Percentiles rank a stretch among this genome's conserved stretches.
Conservation (phyloP, 2,888 invertebrate species). For the Sclerodermus sp. region DNA sequence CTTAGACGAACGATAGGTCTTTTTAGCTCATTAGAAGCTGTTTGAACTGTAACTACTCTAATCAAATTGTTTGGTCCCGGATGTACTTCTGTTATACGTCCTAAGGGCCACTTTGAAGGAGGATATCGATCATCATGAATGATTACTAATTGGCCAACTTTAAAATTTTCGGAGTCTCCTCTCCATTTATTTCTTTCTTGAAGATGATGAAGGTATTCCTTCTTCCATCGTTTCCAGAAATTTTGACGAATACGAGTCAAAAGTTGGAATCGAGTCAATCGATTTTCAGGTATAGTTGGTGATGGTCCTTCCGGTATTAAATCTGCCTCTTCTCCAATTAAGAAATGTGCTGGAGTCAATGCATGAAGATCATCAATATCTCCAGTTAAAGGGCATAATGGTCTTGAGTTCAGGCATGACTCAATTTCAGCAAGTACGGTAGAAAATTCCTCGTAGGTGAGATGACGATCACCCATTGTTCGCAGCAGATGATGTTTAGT, state of each 20-base stretch:
- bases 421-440: slow-evolving; percentile 18
- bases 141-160: slow-evolving; percentile 16
- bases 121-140: slow-evolving; percentile 15
- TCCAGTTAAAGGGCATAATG: slow-evolving; percentile 12
- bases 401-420: slow-evolving; percentile 17
- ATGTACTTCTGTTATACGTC: slow-evolving; percentile 13
- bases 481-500: not conserved
- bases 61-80: slow-evolving; percentile 17
- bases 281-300: slow-evolving; percentile 7
- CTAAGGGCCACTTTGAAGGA: slow-evolving; percentile 20
- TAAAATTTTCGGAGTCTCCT: slow-evolving; percentile 5
- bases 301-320: slow-evolving; percentile 19
- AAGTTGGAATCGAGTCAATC: slow-evolving; percentile 16
- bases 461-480: slow-evolving; percentile 15
- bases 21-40: slow-evolving; percentile 5
- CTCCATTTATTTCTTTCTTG: slow-evolving; percentile 19
- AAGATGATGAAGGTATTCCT: slow-evolving; percentile 17
- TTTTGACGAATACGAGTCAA: slow-evolving; percentile 7
- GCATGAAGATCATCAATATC: slow-evolving; percentile 16
- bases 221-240: slow-evolving; percentile 17
- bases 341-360: slow-evolving; percentile 28
- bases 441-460: slow-evolving; percentile 30
- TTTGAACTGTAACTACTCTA: slow-evolving; percentile 20
- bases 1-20: slow-evolving; percentile 7
- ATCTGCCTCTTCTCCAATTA: slow-evolving; percentile 22